phyloP scores from a whole-genome alignment of 2,113 vertebrate species.

The Podilymbus podiceps region DNA sequence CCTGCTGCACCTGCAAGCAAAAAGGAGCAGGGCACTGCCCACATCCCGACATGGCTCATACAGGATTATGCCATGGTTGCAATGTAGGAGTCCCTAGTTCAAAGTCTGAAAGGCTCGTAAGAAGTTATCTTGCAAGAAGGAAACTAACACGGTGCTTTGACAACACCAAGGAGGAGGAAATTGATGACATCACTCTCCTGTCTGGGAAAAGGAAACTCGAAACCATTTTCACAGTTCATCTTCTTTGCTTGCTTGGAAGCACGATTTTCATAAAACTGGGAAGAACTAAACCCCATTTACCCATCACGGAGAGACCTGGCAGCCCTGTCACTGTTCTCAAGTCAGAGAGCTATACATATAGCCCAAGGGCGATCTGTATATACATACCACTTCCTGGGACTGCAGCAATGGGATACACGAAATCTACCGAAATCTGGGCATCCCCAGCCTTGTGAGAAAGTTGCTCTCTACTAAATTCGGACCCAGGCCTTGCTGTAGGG shows the following conservation, averaged over 20 bases:
- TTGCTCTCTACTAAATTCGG: not conserved
- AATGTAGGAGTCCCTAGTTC: not conserved
- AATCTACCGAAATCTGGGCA: not conserved
- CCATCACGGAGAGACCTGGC: not conserved
- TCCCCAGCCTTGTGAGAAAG: not conserved
- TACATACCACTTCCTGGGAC: not conserved
- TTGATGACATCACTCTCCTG: not conserved
- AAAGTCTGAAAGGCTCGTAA: not conserved
- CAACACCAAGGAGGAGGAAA: not conserved
- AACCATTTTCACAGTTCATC: not conserved
- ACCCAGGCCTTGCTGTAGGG: not conserved
- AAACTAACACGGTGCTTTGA: not conserved
- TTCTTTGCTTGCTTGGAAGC: not conserved
- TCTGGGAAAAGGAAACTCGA: not conserved
- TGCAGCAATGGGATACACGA: rapidly evolving
- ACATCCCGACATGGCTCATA: not conserved
- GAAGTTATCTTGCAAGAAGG: not conserved
- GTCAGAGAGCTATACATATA: not conserved
- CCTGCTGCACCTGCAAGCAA: not conserved
- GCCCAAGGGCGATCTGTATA: rapidly evolving
- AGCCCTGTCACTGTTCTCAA: not conserved
- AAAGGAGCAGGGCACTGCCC: not conserved
- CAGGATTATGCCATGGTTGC: not conserved
- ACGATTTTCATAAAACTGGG: not conserved
- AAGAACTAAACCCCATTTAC: not conserved